Base-by-base conservation (phyloP, 2,113 vertebrate species). In the Dendropsophus ebraccatus region DNA sequence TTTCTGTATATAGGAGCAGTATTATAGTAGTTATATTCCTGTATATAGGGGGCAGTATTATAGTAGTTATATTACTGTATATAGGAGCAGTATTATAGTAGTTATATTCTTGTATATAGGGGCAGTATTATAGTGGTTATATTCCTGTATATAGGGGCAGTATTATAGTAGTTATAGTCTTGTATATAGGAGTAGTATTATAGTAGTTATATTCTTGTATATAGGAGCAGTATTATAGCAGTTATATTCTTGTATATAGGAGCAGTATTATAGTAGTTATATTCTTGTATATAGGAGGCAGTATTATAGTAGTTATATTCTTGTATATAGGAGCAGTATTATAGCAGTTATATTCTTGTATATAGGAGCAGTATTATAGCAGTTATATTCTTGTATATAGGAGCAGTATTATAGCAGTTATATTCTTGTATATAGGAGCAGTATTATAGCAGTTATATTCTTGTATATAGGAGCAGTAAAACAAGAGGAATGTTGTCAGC, bases 271-370 rank as follows among this genome's bases (percentile, higher is more conserved):
- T 65, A 30, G 28, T 65, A 65, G 60, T 65, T 65, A 65, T 65
- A 65, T 65, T 65, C 60, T 65, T 65, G 60, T 65, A 65, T 8
- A 30, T 65, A 65, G 60, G 60, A 16, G 28, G 58, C n/a, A 65
- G 60, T 65, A 65, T 65, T 65, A 30, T 65, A 65, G 60, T 65
- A 65, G 60, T 65, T 65, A 65, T 65, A 65, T 65, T 65, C 58
- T 65, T 65, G 60, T 65, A 65, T 5, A 30, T 65, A 30, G 25
- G 58, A 5, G 60, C 25, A 65, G 60, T 65, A 65, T 65, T 65
- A 65, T 30, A 65, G 60, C 30, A 65, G 60, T 65, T 65, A 30
- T 65, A 65, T 65, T 65, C 58, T 65, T 65, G 60, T 28, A 65
- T 10, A 65, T 65, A 65, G 25, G 58, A 5, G 60, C 25, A 65